Evolutionary conservation across 2,113 vertebrate species (phyloP).

Genomic region (Pedetes capensis): DNA sequence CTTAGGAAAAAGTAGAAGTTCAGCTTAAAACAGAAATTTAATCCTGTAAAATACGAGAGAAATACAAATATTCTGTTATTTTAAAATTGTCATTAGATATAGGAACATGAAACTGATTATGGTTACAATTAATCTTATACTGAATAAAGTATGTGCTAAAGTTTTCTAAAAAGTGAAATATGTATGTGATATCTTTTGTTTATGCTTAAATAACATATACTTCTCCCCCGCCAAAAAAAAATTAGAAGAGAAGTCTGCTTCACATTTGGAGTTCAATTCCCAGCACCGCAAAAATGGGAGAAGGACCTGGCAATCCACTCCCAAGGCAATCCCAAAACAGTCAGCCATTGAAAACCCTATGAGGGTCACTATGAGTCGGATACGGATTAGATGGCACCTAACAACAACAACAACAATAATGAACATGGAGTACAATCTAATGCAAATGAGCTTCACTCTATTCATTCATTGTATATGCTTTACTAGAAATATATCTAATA

Average conservation of each 20-base stretch:
- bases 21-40: constrained; percentile 17
- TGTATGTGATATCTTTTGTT: not conserved
- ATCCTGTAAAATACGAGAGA: not conserved
- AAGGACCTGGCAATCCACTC: no score
- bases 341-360: no score
- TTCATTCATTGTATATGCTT: constrained; percentile 6
- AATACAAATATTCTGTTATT: not conserved
- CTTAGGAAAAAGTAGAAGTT: constrained; percentile 15
- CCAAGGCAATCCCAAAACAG: no score
- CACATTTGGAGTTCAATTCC: not conserved
- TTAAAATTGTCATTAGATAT: constrained; percentile 34
- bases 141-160: not conserved
- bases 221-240: not conserved
- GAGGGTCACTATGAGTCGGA: no score
- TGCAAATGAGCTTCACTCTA: not conserved
- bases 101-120: not conserved
- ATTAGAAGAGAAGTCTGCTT: not conserved
- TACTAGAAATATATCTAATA: not conserved
- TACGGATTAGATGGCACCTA: no score
- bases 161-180: not conserved
- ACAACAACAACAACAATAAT: no score
- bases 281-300: no score
- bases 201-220: not conserved
- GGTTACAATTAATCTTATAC: not conserved
- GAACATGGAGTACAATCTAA: not conserved